Evolutionary conservation across 2,888 invertebrate genomes (phyloP).

Genomic region (Mesoligia furuncula): DNA sequence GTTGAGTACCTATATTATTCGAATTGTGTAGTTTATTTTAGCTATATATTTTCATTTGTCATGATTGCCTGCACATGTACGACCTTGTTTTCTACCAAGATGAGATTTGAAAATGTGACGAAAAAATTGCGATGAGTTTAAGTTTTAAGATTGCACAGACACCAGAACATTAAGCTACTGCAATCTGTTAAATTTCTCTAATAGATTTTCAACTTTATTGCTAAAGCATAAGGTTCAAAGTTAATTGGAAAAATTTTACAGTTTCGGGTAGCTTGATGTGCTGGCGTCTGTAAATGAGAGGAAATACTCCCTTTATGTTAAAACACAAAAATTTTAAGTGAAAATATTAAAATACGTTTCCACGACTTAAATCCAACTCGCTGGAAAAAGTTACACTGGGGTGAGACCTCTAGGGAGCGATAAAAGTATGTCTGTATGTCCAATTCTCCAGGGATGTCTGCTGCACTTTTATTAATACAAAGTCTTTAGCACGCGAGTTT

Average conservation of each 20-base stretch:
- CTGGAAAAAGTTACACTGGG: slow-evolving; percentile 10
- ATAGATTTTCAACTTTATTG: too few species aligned
- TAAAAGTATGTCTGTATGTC: neutral
- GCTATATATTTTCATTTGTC: neutral
- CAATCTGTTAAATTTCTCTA: too few species aligned
- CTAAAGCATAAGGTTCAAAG: too few species aligned
- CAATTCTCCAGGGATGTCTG: neutral
- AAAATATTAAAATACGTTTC: neutral
- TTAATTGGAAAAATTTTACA: too few species aligned
- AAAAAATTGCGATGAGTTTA: neutral
- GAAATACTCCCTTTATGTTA: neutral
- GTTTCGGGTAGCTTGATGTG: too few species aligned
- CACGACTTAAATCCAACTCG: neutral
- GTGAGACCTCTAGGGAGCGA: slow-evolving; percentile 1
- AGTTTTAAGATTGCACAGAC: too few species aligned
- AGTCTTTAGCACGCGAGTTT: too few species aligned
- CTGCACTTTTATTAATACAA: neutral
- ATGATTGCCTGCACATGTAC: neutral
- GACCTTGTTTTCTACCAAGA: neutral
- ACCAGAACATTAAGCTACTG: too few species aligned
- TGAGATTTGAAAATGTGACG: neutral
- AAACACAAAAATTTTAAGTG: neutral
- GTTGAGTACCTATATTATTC: slow-evolving; percentile 19
- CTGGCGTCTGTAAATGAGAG: too few species aligned
- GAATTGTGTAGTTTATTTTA: slow-evolving; percentile 4